Evolutionary conservation across 2,113 vertebrate species (phyloP).

Genomic region (Austrofundulus limnaeus): DNA sequence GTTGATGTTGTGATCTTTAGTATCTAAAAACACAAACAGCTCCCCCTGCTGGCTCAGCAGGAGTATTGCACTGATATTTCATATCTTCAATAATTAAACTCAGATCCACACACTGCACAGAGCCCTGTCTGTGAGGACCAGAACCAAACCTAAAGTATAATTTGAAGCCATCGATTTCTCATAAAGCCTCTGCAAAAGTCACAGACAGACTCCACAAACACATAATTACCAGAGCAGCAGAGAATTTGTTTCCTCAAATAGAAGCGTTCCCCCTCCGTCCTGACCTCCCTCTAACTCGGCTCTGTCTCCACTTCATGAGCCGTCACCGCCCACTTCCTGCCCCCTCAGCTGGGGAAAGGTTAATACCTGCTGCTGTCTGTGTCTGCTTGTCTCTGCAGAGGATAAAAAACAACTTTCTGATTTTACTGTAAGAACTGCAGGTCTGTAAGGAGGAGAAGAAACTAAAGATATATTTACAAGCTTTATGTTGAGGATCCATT

Average conservation of each 20-base stretch:
- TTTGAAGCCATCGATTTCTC: slow-evolving; percentile 8
- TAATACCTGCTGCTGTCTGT: slow-evolving; percentile 70
- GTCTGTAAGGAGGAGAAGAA: too few species aligned
- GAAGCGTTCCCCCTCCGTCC: slow-evolving; percentile 43
- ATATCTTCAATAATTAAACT: too few species aligned
- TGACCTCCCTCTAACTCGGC: slow-evolving; percentile 54
- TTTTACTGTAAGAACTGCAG: too few species aligned
- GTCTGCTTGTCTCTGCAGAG: slow-evolving; percentile 28
- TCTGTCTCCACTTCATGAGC: slow-evolving; percentile 57
- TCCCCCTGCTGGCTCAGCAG: too few species aligned
- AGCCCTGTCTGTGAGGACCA: background rate
- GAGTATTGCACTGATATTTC: background rate
- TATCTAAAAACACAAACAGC: too few species aligned
- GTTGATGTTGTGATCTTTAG: too few species aligned
- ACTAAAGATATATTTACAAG: too few species aligned
- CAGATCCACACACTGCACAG: background rate
- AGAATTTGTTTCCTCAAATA: slow-evolving; percentile 54
- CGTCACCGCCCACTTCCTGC: slow-evolving; percentile 71
- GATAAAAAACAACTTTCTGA: too few species aligned
- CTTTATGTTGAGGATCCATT: too few species aligned
- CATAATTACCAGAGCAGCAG: slow-evolving; percentile 48
- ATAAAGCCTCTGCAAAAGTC: slow-evolving; percentile 42
- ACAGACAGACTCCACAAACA: slow-evolving; percentile 29
- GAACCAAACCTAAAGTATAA: background rate
- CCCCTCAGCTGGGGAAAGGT: slow-evolving; percentile 78